These are phyloP conservation scores for Zootermopsis nevadensis DNA, from an alignment of 2,888 invertebrate species.

Conservation along the genomic window DNA sequence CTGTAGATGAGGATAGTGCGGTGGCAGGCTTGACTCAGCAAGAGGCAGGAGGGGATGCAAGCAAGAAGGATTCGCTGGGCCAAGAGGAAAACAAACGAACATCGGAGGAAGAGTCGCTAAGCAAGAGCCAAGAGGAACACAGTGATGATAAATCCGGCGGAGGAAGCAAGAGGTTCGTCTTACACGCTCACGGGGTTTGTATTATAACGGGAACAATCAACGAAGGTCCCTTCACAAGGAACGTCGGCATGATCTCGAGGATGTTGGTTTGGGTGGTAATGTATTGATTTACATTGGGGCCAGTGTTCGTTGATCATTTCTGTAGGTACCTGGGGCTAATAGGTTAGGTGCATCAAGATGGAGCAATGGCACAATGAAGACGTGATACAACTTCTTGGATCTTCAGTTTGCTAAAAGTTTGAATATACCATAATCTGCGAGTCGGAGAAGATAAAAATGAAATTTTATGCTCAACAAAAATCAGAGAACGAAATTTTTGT, in stretches of 20 bases:
- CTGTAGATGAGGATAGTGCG: constrained; percentile 62
- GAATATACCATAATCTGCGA: neutral
- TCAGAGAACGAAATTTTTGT: neutral
- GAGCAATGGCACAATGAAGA: neutral
- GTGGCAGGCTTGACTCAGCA: constrained; percentile 49
- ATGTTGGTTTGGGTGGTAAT: constrained; percentile 2
- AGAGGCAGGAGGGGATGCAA: constrained; percentile 61
- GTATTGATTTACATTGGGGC: neutral
- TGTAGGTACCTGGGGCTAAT: neutral
- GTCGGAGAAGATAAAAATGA: neutral
- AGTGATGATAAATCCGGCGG: constrained; percentile 51
- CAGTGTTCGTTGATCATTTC: neutral
- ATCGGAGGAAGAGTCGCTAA: constrained; percentile 46
- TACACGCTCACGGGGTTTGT: constrained; percentile 2
- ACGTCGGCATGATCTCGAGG: neutral
- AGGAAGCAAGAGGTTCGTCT: constrained; percentile 55
- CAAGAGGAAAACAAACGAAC: constrained; percentile 46
- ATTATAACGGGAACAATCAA: neutral
- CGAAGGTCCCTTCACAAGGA: neutral
- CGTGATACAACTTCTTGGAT: neutral
- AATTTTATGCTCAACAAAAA: too few species aligned
- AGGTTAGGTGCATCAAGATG: neutral
- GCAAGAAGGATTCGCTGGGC: constrained; percentile 58
- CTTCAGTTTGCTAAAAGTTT: neutral
- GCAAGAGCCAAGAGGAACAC: constrained; percentile 52